Base-by-base conservation (phyloP, 1,140 invertebrate genomes). In the Tetragonula clypearis region DNA sequence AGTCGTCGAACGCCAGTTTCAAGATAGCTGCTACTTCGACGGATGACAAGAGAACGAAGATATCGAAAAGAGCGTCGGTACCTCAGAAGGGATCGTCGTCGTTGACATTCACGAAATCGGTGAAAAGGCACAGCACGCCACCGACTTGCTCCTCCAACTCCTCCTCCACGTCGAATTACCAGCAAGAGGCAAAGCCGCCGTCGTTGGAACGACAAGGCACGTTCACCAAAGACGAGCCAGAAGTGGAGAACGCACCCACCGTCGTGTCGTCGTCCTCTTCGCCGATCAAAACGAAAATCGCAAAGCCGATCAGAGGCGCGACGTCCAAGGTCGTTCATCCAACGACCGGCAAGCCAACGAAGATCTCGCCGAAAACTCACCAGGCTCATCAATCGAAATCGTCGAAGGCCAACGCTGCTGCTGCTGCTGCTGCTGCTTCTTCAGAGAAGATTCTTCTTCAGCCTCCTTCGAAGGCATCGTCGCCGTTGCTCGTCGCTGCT, bases 181-280 rank as follows among this genome's bases (percentile, higher is more conserved):
- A 90, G 62, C 87, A 58, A 12, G 85, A 91, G 58, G 53, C 49
- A 15, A 82, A 87, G 86, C 6, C 66, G 76, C 95, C 96, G 2
- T 91, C 96, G 2, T 91, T 97, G 15, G 97, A 97, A 77, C 96
- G 98, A 65, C 98, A 98, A 93, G 98, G 97, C 41, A 98, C 98
- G 0, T 98, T 98, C 92, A 98, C 97, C 0, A 98, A 98, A 93
- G 97, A 98, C 86, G 97, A 97, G 87, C 93, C 94, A 6, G 94
- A 94, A 79, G 93, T 94, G 73, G 93, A 95, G 60, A 95, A 95
- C 58, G 94, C 92, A 6, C 93, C 93, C n/a, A 92, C 92, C 1
- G 92, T 93, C 23, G 91, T 90, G 11, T 92, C 92, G 5, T 85
- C 91, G 9, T 79, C 88, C 0, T 86, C 87, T 3, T 94, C 94